Conservation (phyloP, 2,888 invertebrate species). For the Lycaena phlaeas region DNA sequence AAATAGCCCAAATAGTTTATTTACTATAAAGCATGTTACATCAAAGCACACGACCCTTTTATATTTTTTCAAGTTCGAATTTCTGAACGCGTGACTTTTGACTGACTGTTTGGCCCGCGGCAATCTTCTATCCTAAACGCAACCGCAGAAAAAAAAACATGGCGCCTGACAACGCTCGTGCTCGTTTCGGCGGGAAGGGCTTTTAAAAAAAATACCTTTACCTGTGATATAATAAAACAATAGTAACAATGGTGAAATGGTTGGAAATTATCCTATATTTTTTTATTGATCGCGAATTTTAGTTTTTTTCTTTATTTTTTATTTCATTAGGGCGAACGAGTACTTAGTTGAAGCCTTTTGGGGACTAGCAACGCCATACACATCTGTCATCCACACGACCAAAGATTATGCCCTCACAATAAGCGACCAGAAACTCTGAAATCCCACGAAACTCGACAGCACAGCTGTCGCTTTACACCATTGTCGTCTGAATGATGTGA, state of each 20-base stretch:
- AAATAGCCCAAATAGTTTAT: no score
- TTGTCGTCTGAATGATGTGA: no score
- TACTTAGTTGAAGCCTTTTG: no score
- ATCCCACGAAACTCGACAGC: no score
- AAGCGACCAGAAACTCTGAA: no score
- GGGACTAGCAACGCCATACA: no score
- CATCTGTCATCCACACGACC: no score
- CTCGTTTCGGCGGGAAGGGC: conserved; percentile 45
- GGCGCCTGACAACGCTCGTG: conserved; percentile 34
- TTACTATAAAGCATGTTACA: no score
- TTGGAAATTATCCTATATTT: conserved; percentile 15
- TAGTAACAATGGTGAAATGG: conserved; percentile 33
- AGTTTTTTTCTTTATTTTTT: no score
- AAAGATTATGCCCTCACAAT: no score
- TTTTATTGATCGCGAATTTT: conserved; percentile 24
- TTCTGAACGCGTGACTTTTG: conserved; percentile 65
- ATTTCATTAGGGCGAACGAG: no score
- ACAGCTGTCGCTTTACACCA: no score
- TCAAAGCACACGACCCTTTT: conserved; percentile 32
- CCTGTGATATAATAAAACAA: conserved; percentile 49
- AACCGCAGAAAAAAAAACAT: conserved; percentile 48
- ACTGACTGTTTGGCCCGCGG: conserved; percentile 65
- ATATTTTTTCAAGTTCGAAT: conserved; percentile 36
- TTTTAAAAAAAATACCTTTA: conserved; percentile 57
- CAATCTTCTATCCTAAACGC: conserved; percentile 48